Evolutionary conservation across 2,797 vertebrate species (phyloP).

Genomic region (Enoplosus armatus): DNA sequence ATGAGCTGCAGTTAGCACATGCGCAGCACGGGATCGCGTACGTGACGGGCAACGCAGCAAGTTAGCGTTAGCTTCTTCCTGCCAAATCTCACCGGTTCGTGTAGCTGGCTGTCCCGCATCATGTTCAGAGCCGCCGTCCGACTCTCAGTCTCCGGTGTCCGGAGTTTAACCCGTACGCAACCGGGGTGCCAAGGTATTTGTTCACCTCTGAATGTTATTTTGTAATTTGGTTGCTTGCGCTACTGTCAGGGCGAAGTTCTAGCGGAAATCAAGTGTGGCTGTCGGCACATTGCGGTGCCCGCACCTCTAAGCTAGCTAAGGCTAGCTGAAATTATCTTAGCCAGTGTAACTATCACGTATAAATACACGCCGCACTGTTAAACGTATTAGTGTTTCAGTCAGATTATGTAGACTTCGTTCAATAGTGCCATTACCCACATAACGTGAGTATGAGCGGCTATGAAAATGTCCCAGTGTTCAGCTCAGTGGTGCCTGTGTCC

Average conservation of each 20-base stretch:
- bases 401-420: accelerated
- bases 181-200: conserved; percentile 78
- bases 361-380: not conserved
- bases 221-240: not conserved
- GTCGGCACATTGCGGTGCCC: conserved; percentile 29
- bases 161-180: conserved; percentile 79
- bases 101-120: conserved; percentile 48
- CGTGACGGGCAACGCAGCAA: conserved; percentile 10
- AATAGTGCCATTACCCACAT: accelerated
- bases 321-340: conserved; percentile 10
- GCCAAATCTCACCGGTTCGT: conserved; percentile 26
- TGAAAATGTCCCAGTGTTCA: not conserved
- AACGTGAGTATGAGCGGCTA: accelerated
- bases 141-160: conserved; percentile 83
- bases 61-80: conserved; percentile 8
- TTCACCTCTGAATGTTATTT: not conserved
- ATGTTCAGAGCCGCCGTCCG: conserved; percentile 88
- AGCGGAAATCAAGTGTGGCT: conserved; percentile 25
- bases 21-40: conserved; percentile 42
- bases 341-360: not conserved
- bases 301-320: conserved; percentile 35
- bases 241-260: not conserved
- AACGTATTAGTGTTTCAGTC: not conserved
- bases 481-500: conserved; percentile 60
- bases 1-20: conserved; percentile 45